These are phyloP conservation scores for Brevimyrus niger DNA, from an alignment of 2,113 vertebrate species.

Conservation along the genomic window DNA sequence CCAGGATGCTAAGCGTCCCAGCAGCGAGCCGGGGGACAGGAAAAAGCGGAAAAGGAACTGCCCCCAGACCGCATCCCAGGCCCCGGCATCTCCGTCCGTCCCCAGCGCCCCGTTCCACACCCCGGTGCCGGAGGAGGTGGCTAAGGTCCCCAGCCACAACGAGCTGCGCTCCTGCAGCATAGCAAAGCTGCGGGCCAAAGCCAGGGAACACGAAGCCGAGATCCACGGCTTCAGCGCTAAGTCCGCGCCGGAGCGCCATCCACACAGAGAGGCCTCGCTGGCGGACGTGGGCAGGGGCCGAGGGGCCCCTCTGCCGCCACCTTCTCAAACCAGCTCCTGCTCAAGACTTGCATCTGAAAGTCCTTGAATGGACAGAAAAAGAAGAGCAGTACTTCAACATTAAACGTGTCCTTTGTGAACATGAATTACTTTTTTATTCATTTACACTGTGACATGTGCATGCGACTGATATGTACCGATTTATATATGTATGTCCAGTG, in stretches of 20 bases:
- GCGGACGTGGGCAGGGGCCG: neutral
- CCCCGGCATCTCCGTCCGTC: slow-evolving; percentile 19
- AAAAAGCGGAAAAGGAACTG: slow-evolving; percentile 41
- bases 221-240: slow-evolving; percentile 47
- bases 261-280: neutral
- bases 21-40: slow-evolving; percentile 40
- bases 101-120: slow-evolving; percentile 12
- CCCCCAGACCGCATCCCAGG: slow-evolving; percentile 31
- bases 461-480: neutral
- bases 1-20: slow-evolving; percentile 37
- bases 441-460: neutral
- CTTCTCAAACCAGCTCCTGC: neutral
- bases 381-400: neutral
- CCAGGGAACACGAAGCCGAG: slow-evolving; percentile 64
- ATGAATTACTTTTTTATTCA: neutral
- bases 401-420: neutral
- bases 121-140: slow-evolving; percentile 28
- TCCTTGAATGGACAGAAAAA: neutral
- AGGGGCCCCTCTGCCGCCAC: neutral
- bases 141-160: slow-evolving; percentile 44
- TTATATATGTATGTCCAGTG: neutral
- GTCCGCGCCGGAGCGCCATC: neutral
- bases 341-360: neutral
- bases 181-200: slow-evolving; percentile 65
- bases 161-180: slow-evolving; percentile 65